Conservation (phyloP, 2,888 invertebrate species). For the Yponomeuta malinellus region DNA sequence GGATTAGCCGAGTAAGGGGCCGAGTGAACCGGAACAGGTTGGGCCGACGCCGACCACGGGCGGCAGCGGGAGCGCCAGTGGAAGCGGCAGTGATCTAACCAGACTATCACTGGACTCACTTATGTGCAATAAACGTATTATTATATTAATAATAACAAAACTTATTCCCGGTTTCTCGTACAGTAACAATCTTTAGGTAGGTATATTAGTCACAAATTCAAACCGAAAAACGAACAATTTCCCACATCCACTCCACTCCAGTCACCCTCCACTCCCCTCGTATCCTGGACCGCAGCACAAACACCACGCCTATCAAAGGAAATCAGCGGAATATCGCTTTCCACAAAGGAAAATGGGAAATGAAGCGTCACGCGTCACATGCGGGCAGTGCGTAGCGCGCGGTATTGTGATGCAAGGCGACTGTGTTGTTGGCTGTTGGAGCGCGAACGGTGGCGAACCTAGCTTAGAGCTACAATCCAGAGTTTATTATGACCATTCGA, state of each 20-base stretch:
- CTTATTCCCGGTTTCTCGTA: too few species aligned
- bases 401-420: too few species aligned
- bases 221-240: conserved; percentile 21
- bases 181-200: neutral
- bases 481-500: too few species aligned
- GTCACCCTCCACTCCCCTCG: neutral
- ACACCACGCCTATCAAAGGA: neutral
- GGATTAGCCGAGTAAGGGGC: neutral
- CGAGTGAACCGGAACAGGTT: neutral
- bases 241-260: neutral
- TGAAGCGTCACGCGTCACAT: neutral
- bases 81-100: too few species aligned
- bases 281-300: neutral
- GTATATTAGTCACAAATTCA: conserved; percentile 22
- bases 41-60: neutral
- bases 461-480: too few species aligned
- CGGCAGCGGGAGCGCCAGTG: too few species aligned
- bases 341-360: neutral
- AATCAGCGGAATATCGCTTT: neutral
- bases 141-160: too few species aligned
- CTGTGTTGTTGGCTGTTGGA: too few species aligned
- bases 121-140: too few species aligned
- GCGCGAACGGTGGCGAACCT: too few species aligned
- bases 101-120: too few species aligned
- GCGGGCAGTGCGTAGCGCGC: neutral